These are phyloP conservation scores for Antennarius striatus DNA, from an alignment of 2,113 vertebrate genomes.

Conservation along the genomic window DNA sequence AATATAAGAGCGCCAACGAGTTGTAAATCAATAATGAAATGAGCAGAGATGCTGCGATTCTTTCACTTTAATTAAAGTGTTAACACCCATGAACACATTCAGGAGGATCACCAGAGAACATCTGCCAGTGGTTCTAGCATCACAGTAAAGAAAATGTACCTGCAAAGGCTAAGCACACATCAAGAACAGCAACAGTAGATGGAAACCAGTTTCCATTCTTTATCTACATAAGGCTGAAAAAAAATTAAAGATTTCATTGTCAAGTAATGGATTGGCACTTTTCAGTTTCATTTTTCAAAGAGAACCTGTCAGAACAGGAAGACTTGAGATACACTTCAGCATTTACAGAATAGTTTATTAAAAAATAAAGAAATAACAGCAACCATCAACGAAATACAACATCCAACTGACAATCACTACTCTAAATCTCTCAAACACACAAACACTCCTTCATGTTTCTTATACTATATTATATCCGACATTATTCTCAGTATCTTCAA, in stretches of 20 bases:
- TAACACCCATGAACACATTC: conserved; percentile 46
- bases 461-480: no score
- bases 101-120: not conserved
- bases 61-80: conserved; percentile 60
- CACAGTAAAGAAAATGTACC: conserved; percentile 40
- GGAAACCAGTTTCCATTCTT: conserved; percentile 36
- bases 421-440: not conserved
- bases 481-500: conserved; percentile 7
- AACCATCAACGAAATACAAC: conserved; percentile 11
- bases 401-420: not conserved
- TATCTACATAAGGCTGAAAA: not conserved
- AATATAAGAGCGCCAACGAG: no score
- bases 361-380: conserved; percentile 12
- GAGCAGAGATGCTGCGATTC: conserved; percentile 2
- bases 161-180: conserved; percentile 6
- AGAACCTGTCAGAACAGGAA: conserved; percentile 65
- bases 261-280: conserved; percentile 74
- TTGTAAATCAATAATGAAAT: conserved; percentile 18
- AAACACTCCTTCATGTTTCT: not conserved
- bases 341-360: conserved; percentile 27
- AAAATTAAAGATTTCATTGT: conserved; percentile 39
- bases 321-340: conserved; percentile 50
- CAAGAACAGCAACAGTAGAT: conserved; percentile 36
- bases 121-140: conserved; percentile 2
- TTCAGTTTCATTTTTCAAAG: conserved; percentile 40